phyloP scores from a whole-genome alignment of 2,888 invertebrate genomes.

The Saturnia japonica region DNA sequence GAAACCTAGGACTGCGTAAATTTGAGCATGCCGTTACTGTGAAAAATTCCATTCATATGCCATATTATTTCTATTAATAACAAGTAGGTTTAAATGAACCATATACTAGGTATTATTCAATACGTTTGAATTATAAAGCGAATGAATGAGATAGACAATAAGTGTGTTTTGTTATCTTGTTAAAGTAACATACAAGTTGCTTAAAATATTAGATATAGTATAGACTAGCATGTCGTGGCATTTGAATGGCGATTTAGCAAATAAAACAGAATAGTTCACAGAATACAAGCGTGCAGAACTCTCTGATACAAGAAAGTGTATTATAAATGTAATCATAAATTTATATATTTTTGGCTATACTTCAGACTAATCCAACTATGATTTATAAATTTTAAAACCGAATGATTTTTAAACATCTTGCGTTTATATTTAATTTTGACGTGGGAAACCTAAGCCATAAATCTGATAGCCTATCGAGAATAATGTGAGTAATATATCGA shows the following conservation, averaged over 20 bases:
- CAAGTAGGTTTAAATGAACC: not conserved
- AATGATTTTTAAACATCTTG: slow-evolving; percentile 16
- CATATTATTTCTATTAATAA: not conserved
- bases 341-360: slow-evolving; percentile 5
- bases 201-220: not conserved
- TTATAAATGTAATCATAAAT: slow-evolving; percentile 18
- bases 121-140: not conserved
- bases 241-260: slow-evolving; percentile 16
- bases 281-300: not conserved
- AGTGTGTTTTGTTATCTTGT: not conserved
- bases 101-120: not conserved
- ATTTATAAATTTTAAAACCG: slow-evolving; percentile 7
- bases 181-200: not conserved
- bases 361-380: not conserved
- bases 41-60: not conserved
- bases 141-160: not conserved
- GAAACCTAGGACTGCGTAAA: not conserved
- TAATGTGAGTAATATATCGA: slow-evolving; percentile 16
- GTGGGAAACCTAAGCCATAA: not conserved
- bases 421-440: not conserved
- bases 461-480: not conserved
- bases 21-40: not conserved
- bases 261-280: slow-evolving; percentile 7
- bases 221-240: not conserved
- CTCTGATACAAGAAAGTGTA: slow-evolving; percentile 8